Evolutionary conservation across 2,797 vertebrate genomes (phyloP), one percentile per base, ranked within the genome.

Genomic region (Crypturellus tataupa): DNA sequence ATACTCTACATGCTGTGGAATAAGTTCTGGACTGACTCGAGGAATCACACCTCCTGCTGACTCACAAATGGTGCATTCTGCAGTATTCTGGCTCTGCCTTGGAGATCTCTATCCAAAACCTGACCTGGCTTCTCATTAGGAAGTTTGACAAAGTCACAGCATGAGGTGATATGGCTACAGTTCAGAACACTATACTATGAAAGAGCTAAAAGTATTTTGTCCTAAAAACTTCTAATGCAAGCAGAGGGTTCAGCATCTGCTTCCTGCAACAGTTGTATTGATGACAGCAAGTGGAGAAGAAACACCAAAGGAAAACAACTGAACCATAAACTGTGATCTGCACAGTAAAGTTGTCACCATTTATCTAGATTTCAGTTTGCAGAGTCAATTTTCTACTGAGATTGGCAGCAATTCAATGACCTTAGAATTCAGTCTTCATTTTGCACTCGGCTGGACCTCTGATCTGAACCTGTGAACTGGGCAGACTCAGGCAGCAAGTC

Each of bases 11-110:
- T 63, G 87, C 89, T 95, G 80, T 77, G 91, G 94, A 77, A 92
- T 85, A 76, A 39, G 89, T 85, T 95, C 89, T 85, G 87, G 80
- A 80, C 82, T 86, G 92, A 91, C 89, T 97, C 79, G 87, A 96
- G 83, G 83, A 96, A 93, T 86, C 2, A 5, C 62, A 94, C 60
- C 83, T 93, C 94, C 94, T 16, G 91, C 89, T 82, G 92, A 86
- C 85, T 91, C 80, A 87, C 89, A 96, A 96, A 94, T 91, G 89
- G 83, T 42, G 40, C 40, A 42, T 42, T 42, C 94, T 16, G 91
- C 89, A 94, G 85, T 78, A 85, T 93, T 63, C 83, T 94, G 85
- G 89, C 80, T 95, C 78, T 89, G 58, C 23, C 53, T 82, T 56
- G 42, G 78, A 93, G 68, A 59, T 17, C 2, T 1, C 65, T 40